phyloP scores from a whole-genome alignment of 2,113 vertebrate genomes.

The Xenopus laevis region DNA sequence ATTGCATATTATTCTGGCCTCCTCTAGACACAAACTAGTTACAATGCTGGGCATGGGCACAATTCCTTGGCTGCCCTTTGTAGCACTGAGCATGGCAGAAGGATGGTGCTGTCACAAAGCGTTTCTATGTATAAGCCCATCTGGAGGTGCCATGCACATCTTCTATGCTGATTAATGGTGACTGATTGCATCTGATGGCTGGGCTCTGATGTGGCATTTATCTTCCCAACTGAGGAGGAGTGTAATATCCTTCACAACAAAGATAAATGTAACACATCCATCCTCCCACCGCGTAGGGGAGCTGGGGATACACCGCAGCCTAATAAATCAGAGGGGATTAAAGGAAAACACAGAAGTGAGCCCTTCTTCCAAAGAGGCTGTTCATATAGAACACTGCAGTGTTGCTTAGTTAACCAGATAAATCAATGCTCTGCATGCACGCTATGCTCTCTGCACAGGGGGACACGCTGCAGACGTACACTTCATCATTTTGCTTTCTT shows the following conservation, averaged over 20 bases:
- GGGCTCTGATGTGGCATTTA: conserved; percentile 9
- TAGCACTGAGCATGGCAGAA: background rate
- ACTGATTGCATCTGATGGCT: conserved; percentile 2
- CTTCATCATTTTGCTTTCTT: too few species aligned
- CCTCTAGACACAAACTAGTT: too few species aligned
- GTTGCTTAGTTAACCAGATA: background rate
- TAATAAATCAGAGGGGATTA: conserved; percentile 38
- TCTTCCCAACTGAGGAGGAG: conserved; percentile 25
- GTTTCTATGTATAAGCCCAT: background rate
- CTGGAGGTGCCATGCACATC: conserved; percentile 4
- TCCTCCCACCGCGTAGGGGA: conserved; percentile 22
- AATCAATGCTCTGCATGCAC: too few species aligned
- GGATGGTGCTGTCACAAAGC: background rate
- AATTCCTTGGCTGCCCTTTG: background rate
- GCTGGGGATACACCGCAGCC: conserved; percentile 15
- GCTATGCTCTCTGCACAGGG: too few species aligned
- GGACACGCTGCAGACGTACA: too few species aligned
- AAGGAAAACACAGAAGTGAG: background rate
- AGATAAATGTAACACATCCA: conserved; percentile 37
- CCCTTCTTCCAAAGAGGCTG: background rate
- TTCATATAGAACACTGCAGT: background rate
- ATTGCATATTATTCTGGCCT: too few species aligned
- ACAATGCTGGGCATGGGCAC: background rate
- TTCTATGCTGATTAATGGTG: conserved; percentile 13
- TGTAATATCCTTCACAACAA: conserved; percentile 8